Evolutionary conservation across 2,113 vertebrate genomes (phyloP), one percentile per base, ranked within the genome.

Genomic region (Sander lucioperca): DNA sequence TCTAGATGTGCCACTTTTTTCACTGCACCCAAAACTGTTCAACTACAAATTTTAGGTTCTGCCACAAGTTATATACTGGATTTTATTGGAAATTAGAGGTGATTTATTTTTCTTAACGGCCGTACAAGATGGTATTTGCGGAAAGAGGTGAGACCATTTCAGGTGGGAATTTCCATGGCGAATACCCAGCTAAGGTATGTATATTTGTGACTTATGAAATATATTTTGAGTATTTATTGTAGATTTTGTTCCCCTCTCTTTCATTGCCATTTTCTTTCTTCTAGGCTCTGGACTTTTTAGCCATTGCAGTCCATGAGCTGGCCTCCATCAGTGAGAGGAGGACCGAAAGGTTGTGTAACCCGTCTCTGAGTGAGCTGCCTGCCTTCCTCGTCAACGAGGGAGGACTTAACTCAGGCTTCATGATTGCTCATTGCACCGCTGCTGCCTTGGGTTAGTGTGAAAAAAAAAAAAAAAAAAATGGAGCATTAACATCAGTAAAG

Each of bases 351-450:
- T 94, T 99, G 75, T 99, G 98, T 82, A 99, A 99, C 80, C 98
- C 98, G 0, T 97, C 98, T 0, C 97, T 99, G 79, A 99, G 98
- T 0, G 97, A 99, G 74, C 92, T 99, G 76, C 99, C 98, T 19
- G 96, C 98, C 3, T 99, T 99, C 93, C 95, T 99, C 58, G 99
- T 99, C 83, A 97, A 97, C 0, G 98, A 99, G 88, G 99, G 99
- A 10, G 99, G 99, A 6, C 96, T 99, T 77, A 99, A 99, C 93
- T 99, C 98, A 0, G 99, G 99, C 2, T 99, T 99, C 93, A 99
- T 99, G 99, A 99, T 99, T 14, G 99, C 99, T 19, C 99, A 99
- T 88, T 99, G 99, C 88, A 98, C 99, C 0, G 98, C 99, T 1
- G 99, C 99, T 5, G 93, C 98, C 51, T 94, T 99, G 51, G 99